A percentile compares a stretch with the other conserved stretches of the same genome.
Evolutionary conservation across 2,797 vertebrate species (phyloP).

Genomic region (Alectoris magna): DNA sequence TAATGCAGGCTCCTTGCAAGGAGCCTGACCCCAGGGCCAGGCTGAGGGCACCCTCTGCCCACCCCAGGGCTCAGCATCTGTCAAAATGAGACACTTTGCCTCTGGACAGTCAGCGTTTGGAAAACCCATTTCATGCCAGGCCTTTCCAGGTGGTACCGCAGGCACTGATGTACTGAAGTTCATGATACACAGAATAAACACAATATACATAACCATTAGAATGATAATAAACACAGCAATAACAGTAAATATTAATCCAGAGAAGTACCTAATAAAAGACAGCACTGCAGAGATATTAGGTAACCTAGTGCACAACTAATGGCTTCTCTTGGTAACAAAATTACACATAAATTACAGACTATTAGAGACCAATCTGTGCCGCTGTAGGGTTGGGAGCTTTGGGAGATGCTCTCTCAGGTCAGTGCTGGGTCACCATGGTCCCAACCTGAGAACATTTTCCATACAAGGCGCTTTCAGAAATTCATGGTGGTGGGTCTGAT

Average conservation of each 20-base stretch:
- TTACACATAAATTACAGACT: not conserved
- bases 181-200: not conserved
- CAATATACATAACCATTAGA: slow-evolving; percentile 2
- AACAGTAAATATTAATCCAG: slow-evolving; percentile 11
- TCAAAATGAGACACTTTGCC: not conserved
- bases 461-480: not conserved
- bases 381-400: not conserved
- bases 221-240: not conserved
- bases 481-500: not conserved
- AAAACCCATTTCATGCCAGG: not conserved
- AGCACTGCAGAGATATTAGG: not conserved
- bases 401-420: not conserved
- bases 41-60: not conserved
- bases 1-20: not conserved
- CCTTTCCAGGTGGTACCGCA: not conserved
- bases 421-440: fast-evolving
- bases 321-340: not conserved
- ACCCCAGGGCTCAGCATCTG: fast-evolving
- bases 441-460: not conserved
- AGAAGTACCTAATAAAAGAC: not conserved
- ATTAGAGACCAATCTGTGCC: not conserved
- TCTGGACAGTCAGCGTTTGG: not conserved
- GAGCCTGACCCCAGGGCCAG: not conserved
- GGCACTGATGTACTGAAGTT: not conserved
- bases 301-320: slow-evolving; percentile 5